A percentile compares a stretch with the other conserved stretches of the same genome.
These are phyloP conservation scores for Habropoda laboriosa DNA, from an alignment of 1,140 invertebrate species.

Conservation along the genomic window DNA sequence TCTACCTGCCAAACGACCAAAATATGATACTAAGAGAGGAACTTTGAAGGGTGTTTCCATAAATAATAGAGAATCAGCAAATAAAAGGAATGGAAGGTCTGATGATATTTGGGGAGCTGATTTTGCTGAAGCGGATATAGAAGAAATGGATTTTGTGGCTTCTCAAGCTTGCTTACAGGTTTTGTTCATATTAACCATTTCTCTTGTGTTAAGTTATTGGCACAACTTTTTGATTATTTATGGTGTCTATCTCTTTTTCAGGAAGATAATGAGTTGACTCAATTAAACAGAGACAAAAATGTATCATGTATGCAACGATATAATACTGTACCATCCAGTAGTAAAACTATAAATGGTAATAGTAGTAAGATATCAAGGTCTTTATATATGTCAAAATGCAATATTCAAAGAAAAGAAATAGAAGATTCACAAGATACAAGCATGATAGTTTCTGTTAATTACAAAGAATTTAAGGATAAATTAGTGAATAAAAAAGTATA, in stretches of 20 bases:
- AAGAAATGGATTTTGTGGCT: slow-evolving; percentile 74
- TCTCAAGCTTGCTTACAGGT: slow-evolving; percentile 70
- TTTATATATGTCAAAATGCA: slow-evolving; percentile 39
- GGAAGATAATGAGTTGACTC: slow-evolving; percentile 13
- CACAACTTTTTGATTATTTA: background rate
- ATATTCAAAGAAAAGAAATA: slow-evolving; percentile 11
- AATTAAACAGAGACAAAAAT: background rate
- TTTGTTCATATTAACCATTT: background rate
- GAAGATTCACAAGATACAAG: background rate
- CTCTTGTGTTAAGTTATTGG: background rate
- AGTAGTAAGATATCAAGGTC: slow-evolving; percentile 40
- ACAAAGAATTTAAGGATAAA: slow-evolving; percentile 62
- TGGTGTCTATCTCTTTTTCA: slow-evolving; percentile 2
- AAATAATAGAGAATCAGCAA: background rate
- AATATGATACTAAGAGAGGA: slow-evolving; percentile 39
- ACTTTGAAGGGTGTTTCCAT: background rate
- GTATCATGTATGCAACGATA: background rate
- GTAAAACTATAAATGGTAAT: slow-evolving; percentile 21
- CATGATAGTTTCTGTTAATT: slow-evolving; percentile 21
- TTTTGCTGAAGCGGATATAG: slow-evolving; percentile 73
- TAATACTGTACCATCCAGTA: background rate
- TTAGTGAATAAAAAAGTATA: slow-evolving; percentile 50
- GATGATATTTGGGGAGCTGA: slow-evolving; percentile 76
- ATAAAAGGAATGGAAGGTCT: slow-evolving; percentile 1
- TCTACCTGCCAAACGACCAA: slow-evolving; percentile 23